phyloP scores from a whole-genome alignment of 2,888 invertebrate genomes.

The Lysandra bellargus region DNA sequence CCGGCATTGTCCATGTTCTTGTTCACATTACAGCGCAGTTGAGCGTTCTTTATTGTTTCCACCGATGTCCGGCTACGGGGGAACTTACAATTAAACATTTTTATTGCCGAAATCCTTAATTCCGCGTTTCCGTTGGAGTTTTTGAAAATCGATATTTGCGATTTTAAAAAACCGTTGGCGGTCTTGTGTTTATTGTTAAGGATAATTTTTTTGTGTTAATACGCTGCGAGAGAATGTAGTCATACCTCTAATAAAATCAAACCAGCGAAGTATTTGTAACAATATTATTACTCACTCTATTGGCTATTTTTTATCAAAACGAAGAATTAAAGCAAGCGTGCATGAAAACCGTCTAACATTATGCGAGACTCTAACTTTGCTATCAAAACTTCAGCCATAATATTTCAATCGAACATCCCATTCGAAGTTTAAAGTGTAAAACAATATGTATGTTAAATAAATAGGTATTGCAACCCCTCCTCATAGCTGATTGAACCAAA shows the following conservation, averaged over 20 bases:
- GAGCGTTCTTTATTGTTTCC: conserved; percentile 80
- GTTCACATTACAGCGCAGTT: conserved; percentile 79
- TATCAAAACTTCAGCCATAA: neutral
- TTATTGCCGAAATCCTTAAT: conserved; percentile 60
- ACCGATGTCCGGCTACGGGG: conserved; percentile 74
- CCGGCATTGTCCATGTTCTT: conserved; percentile 75
- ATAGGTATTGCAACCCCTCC: conserved; percentile 45
- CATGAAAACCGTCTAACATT: neutral
- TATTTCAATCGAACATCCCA: conserved; percentile 24
- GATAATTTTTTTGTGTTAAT: too few relatives aligned
- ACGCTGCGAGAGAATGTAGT: too few relatives aligned
- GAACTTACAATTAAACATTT: conserved; percentile 69
- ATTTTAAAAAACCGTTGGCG: neutral
- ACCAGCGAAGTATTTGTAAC: too few relatives aligned
- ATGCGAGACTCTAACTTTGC: neutral
- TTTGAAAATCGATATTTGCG: neutral
- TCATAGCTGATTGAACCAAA: conserved; percentile 48
- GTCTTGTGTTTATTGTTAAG: neutral
- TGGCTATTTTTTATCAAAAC: too few relatives aligned
- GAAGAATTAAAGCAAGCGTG: neutral
- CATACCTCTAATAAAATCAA: too few relatives aligned
- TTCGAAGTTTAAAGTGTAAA: conserved; percentile 38
- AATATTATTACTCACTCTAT: too few relatives aligned
- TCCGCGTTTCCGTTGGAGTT: neutral
- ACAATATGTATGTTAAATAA: conserved; percentile 45